Evolutionary conservation across 2,888 invertebrate species (phyloP).

Genomic region (Agrochola macilenta): DNA sequence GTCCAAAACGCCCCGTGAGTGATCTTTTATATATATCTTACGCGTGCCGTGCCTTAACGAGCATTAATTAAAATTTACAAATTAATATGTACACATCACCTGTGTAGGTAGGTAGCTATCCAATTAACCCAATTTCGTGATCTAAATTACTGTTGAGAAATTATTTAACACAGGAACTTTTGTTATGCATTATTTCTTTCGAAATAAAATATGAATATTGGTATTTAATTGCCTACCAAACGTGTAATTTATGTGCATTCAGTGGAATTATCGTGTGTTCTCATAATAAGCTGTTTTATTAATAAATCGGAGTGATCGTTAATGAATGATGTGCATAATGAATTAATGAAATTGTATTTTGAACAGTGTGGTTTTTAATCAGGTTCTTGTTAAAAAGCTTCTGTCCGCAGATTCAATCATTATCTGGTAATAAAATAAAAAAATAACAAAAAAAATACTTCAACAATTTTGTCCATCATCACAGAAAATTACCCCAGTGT

Average conservation of each 20-base stretch:
- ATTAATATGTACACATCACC: slow-evolving; percentile 66
- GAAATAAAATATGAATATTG: slow-evolving; percentile 12
- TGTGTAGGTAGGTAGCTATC: slow-evolving; percentile 53
- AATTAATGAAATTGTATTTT: not conserved
- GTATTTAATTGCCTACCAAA: slow-evolving; percentile 1
- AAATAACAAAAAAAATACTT: not conserved
- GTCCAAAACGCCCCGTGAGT: slow-evolving; percentile 32
- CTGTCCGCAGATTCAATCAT: too few relatives aligned
- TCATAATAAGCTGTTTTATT: slow-evolving; percentile 20
- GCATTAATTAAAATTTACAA: slow-evolving; percentile 65
- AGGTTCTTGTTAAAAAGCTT: not conserved
- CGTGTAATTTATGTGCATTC: slow-evolving; percentile 26
- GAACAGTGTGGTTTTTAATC: not conserved
- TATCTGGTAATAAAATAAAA: not conserved
- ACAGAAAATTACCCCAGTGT: slow-evolving; percentile 31
- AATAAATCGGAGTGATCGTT: not conserved
- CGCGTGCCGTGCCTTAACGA: slow-evolving; percentile 48
- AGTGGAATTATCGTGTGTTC: slow-evolving; percentile 2
- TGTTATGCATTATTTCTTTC: slow-evolving; percentile 42
- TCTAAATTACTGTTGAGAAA: slow-evolving; percentile 49
- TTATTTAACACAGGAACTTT: slow-evolving; percentile 39
- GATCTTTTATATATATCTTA: slow-evolving; percentile 62
- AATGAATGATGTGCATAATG: not conserved
- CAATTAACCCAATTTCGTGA: slow-evolving; percentile 65
- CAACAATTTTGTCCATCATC: not conserved